Evolutionary conservation across 2,797 vertebrate genomes (phyloP), one percentile per base, ranked within the genome.

Genomic region (Todus mexicanus): DNA sequence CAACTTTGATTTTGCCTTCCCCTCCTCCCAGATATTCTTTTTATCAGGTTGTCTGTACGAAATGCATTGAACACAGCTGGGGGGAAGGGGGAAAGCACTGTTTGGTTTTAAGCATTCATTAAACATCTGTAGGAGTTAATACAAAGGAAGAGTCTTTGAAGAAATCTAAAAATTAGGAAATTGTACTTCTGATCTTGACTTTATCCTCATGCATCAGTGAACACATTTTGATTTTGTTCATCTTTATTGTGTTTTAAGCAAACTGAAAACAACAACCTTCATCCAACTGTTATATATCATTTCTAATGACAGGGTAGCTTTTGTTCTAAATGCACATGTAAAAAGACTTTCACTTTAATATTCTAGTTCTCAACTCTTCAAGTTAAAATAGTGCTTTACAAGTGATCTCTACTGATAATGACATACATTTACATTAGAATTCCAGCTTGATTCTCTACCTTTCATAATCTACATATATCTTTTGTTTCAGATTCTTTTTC

Each of bases 81-180:
- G 10, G 18, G 42, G 33, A 54, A 15, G 8, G 11, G 35, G 48
- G 23, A 8, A 61, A 53, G 33, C 31, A 15, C 29, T 82, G 87
- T 91, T 95, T 94, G 89, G 85, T 92, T 95, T 80, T 90, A 94
- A 94, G 94, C 92, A 96, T 96, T 97, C 93, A 93, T 96, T 97
- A 95, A 93, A 80, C 94, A 95, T 95, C 96, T 97, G 96, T 95
- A 96, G 96, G 96, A 97, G 96, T 97, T 97, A 94, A 95, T 93
- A 95, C 94, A 97, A 97, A 97, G 92, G 93, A 96, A 93, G 60
- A 93, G 63, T 87, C 90, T 97, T 95, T 94, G 94, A 97, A 93
- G 96, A 96, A 96, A 96, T 84, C 90, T 94, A 88, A 94, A 97
- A 96, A 96, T 97, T 95, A 95, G 86, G 86, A 91, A 97, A 92